Conservation (phyloP, 2,888 invertebrate species). For the Trichogramma dendrolimi region DNA sequence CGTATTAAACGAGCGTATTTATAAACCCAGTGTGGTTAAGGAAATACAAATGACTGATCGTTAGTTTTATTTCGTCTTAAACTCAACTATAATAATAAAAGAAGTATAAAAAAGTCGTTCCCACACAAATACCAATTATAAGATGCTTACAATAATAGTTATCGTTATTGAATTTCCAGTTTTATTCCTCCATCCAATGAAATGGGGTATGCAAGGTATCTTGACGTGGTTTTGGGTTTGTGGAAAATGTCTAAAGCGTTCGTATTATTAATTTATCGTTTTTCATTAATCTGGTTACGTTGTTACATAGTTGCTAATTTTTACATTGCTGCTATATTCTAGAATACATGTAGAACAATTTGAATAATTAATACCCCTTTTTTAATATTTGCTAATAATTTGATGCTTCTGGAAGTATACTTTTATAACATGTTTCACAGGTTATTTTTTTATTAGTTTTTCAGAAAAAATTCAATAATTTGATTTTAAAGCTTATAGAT, state of each 20-base stretch:
- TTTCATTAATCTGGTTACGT: no score
- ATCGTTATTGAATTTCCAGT: conserved; percentile 27
- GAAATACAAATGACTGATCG: no score
- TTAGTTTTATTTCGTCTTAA: no score
- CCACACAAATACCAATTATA: background rate
- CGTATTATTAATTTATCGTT: conserved; percentile 18
- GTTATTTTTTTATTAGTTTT: no score
- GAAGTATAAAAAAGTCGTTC: background rate
- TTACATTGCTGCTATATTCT: conserved; percentile 21
- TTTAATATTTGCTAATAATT: no score
- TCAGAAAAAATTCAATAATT: no score
- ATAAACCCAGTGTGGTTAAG: background rate
- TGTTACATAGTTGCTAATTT: background rate
- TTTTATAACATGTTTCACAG: no score
- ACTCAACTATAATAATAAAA: background rate
- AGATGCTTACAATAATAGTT: conserved; percentile 19
- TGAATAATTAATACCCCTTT: no score
- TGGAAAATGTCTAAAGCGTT: conserved; percentile 26
- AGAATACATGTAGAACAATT: no score
- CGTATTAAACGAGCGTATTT: conserved; percentile 17
- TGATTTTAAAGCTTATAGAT: no score
- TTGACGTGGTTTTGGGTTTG: conserved; percentile 28
- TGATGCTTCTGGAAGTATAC: no score
- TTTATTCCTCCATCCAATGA: conserved; percentile 24
- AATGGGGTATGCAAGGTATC: conserved; percentile 26